Percentiles rank a stretch among this genome's conserved stretches.
phyloP scores from a whole-genome alignment of 2,888 invertebrate genomes.

The Thymelicus lineola region DNA sequence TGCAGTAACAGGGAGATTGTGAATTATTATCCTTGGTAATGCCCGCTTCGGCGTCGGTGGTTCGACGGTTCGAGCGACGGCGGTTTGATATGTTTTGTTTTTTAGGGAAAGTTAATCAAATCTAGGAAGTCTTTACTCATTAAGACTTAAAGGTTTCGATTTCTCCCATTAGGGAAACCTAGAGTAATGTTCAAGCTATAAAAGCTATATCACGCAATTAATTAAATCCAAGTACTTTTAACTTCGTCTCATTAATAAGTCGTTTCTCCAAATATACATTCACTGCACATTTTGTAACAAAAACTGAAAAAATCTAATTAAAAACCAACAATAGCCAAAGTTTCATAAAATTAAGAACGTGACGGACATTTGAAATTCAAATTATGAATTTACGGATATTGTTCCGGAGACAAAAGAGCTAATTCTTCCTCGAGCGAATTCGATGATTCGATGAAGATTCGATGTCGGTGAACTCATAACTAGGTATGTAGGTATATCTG shows the following conservation, averaged over 20 bases:
- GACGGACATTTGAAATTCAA: slow-evolving; percentile 53
- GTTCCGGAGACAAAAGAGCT: slow-evolving; percentile 42
- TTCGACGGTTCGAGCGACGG: slow-evolving; percentile 41
- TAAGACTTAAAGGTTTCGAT: not conserved
- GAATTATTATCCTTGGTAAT: slow-evolving; percentile 67
- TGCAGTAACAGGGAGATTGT: slow-evolving; percentile 70
- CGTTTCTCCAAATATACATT: not conserved
- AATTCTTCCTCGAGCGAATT: slow-evolving; percentile 36
- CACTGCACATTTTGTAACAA: slow-evolving; percentile 1
- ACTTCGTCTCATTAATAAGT: not conserved
- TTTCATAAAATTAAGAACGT: slow-evolving; percentile 54
- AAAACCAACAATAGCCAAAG: slow-evolving; percentile 30
- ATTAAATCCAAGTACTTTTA: not conserved
- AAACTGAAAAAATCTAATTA: slow-evolving; percentile 24
- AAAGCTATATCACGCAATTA: too few species aligned
- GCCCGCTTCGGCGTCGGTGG: slow-evolving; percentile 40
- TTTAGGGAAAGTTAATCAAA: not conserved
- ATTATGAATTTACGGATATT: slow-evolving; percentile 39
- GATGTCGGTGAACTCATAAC: slow-evolving; percentile 35
- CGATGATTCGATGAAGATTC: slow-evolving; percentile 26
- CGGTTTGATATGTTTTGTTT: slow-evolving; percentile 33
- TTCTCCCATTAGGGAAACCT: not conserved
- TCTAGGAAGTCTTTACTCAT: not conserved
- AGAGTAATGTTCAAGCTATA: too few species aligned
- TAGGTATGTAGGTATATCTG: too few species aligned